Conservation (phyloP, 2,888 invertebrate genomes). For the Lottia scabra region DNA sequence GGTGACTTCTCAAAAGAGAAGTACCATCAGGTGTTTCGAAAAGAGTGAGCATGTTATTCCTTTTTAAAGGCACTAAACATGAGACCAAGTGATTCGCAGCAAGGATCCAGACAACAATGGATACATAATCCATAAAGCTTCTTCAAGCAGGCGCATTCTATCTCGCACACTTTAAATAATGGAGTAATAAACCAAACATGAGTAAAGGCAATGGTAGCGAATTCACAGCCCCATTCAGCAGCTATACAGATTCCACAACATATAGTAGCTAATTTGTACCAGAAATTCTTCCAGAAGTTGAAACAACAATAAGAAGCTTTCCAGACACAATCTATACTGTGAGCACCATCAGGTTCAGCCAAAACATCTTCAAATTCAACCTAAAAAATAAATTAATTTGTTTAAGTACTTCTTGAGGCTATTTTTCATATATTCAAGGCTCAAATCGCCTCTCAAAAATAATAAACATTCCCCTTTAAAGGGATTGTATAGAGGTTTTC, state of each 20-base stretch:
- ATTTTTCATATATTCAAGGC: too few species aligned
- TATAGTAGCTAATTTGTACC: constrained; percentile 79
- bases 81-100: constrained; percentile 44
- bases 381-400: constrained; percentile 36
- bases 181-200: constrained; percentile 83
- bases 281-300: constrained; percentile 76
- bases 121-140: constrained; percentile 70
- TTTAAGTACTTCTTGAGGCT: too few species aligned
- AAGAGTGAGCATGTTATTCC: neutral
- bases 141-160: constrained; percentile 68
- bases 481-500: too few species aligned
- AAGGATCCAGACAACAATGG: constrained; percentile 68
- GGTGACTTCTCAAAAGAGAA: too few species aligned
- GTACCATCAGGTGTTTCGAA: too few species aligned
- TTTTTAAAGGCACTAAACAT: constrained; percentile 49
- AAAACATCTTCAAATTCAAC: constrained; percentile 53
- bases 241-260: constrained; percentile 79
- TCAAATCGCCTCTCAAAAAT: too few species aligned
- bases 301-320: constrained; percentile 76
- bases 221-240: constrained; percentile 71
- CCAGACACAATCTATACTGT: constrained; percentile 78
- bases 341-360: constrained; percentile 58
- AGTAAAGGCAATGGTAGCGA: constrained; percentile 72
- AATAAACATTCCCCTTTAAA: too few species aligned
- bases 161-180: constrained; percentile 76